Base-by-base conservation (phyloP, 1,140 invertebrate species). In the Penaeus japonicus region DNA sequence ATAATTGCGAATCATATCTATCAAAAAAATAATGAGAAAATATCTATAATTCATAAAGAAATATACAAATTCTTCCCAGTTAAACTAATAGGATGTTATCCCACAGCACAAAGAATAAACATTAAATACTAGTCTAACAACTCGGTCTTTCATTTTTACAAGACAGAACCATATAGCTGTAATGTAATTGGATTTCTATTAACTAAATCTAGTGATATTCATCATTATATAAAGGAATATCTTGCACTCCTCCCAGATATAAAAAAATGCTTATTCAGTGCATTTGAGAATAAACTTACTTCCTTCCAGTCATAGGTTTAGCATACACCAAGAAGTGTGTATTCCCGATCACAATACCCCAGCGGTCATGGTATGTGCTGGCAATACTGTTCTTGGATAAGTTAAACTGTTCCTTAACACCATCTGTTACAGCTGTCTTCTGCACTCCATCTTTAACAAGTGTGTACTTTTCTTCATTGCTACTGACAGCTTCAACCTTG, bases 301-400 rank as follows among this genome's bases (percentile, higher is more conserved):
- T 95, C 79, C 94, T 92, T 0, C 96, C 96, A 53, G 94, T 94
- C 88, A 97, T 94, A 77, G 94, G 94, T 79, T 94, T 93, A n/a
- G 95, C 96, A 89, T 96, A 94, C 1, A 98, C 92, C 0, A 98
- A 91, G 5, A 96, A 93, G 4, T 95, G 92, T 0, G 95, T 95
- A 54, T 95, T 93, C 0, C 96, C 95, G 27, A 97, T 93, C 57
- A 96, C 94, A n/a, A 98, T 96, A 17, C 94, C 94, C 90, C 92
- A 93, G 54, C 93, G 92, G 59, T 93, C 92, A 75, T 93, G 90
- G 83, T 93, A 94, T 24, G 82, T 75, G 17, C 73, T 75, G 4
- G 39, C 65, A 22, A 90, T 54, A 79, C 17, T 17, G 32, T 77
- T 89, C 15, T 75, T 55, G 4, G 65, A 53, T 12, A 65, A 4